phyloP scores from a whole-genome alignment of 2,797 vertebrate species.

The Thamnophis elegans region DNA sequence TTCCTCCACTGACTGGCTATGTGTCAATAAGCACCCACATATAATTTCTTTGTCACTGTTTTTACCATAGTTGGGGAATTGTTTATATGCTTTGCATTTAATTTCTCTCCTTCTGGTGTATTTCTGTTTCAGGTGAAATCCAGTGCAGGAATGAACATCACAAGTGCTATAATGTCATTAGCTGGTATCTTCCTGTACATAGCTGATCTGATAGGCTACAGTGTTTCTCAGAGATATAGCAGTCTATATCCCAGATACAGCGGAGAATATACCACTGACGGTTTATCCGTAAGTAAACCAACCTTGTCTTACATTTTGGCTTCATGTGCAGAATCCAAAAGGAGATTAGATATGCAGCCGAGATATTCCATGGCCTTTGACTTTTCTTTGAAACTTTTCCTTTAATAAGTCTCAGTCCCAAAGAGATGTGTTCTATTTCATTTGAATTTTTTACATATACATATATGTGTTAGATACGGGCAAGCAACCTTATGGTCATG shows the following conservation, averaged over 20 bases:
- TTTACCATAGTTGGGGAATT: background rate
- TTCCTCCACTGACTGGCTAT: background rate
- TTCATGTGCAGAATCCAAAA: background rate
- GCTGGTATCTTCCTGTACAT: slow-evolving; percentile 42
- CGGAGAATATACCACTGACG: too few relatives aligned
- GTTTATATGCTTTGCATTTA: background rate
- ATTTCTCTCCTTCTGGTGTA: background rate
- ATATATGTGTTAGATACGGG: too few relatives aligned
- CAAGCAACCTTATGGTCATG: too few relatives aligned
- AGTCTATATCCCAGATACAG: too few relatives aligned
- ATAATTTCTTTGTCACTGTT: background rate
- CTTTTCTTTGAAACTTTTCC: background rate
- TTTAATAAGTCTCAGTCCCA: too few relatives aligned
- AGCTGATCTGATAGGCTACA: slow-evolving; percentile 9
- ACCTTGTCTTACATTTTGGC: background rate
- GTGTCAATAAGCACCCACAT: background rate
- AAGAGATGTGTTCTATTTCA: too few relatives aligned
- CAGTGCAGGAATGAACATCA: slow-evolving; percentile 5
- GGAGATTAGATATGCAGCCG: background rate
- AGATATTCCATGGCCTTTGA: background rate
- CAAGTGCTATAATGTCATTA: background rate
- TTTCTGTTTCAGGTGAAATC: slow-evolving; percentile 30
- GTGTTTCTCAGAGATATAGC: too few relatives aligned
- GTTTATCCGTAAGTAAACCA: background rate
- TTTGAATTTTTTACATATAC: too few relatives aligned